Conservation (phyloP, 2,113 vertebrate species). For the Eublepharis macularius region DNA sequence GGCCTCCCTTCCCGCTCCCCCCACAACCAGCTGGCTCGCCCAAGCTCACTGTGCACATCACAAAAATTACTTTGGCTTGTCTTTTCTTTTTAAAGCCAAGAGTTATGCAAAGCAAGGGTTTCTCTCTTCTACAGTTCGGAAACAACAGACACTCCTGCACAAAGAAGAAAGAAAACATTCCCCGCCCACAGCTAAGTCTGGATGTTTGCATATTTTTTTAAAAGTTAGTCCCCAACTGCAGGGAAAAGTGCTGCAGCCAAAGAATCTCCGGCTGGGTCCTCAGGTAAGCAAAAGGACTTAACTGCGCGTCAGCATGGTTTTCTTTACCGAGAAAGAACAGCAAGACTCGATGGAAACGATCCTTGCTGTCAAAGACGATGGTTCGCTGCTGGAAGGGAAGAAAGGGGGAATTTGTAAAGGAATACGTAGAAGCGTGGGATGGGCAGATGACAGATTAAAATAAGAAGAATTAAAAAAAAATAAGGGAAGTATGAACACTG, state of each 20-base stretch:
- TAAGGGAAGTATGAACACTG: too few relatives aligned
- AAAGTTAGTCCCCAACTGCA: neutral
- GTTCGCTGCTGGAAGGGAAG: too few relatives aligned
- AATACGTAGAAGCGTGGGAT: too few relatives aligned
- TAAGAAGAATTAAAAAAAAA: too few relatives aligned
- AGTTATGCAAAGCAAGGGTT: neutral
- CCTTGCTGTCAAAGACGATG: neutral
- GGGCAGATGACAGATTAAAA: too few relatives aligned
- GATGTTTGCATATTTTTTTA: neutral
- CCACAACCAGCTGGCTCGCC: conserved; percentile 7
- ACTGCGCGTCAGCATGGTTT: too few relatives aligned
- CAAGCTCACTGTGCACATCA: too few relatives aligned
- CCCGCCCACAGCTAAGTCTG: neutral
- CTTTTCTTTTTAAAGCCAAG: neutral
- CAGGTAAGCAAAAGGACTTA: neutral
- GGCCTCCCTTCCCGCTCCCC: neutral
- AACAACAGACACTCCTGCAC: neutral
- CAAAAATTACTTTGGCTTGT: neutral
- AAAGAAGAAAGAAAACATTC: neutral
- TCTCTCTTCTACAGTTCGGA: neutral
- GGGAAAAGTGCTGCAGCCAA: neutral
- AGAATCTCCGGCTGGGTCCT: neutral
- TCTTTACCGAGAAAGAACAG: neutral
- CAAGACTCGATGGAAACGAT: neutral
- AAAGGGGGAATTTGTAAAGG: too few relatives aligned